These are phyloP conservation scores for Escarpia spicata DNA, from an alignment of 2,888 invertebrate species.

Conservation along the genomic window DNA sequence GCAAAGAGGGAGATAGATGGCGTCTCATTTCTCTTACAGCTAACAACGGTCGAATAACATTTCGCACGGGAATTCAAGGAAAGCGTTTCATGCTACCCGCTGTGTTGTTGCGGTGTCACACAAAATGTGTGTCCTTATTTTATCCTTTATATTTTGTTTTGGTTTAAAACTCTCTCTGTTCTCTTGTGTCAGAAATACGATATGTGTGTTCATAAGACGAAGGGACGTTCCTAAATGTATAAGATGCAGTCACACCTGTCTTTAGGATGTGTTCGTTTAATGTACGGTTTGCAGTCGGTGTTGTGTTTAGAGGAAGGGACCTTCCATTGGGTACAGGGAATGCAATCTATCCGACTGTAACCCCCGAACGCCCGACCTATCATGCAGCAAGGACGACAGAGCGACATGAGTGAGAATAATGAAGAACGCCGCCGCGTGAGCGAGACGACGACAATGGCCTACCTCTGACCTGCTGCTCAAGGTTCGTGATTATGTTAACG, in stretches of 20 bases:
- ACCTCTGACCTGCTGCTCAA: constrained; percentile 98
- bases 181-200: background rate
- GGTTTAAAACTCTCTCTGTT: background rate
- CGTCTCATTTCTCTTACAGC: background rate
- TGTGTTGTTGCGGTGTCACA: background rate
- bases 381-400: background rate
- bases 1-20: background rate
- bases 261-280: too few species aligned
- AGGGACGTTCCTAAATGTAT: too few species aligned
- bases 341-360: too few species aligned
- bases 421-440: background rate
- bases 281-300: background rate
- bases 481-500: constrained; percentile 96
- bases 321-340: background rate
- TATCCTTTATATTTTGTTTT: too few species aligned
- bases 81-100: background rate
- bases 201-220: too few species aligned
- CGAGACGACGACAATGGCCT: constrained; percentile 33
- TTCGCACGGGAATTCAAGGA: background rate
- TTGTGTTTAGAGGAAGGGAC: background rate
- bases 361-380: too few species aligned
- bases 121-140: too few species aligned
- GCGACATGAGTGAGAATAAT: background rate
- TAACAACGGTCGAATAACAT: background rate
- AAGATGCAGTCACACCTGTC: too few species aligned